Evolutionary conservation across 2,113 vertebrate genomes (phyloP), one percentile per base, ranked within the genome.

Genomic region (Platycercus adscitus): DNA sequence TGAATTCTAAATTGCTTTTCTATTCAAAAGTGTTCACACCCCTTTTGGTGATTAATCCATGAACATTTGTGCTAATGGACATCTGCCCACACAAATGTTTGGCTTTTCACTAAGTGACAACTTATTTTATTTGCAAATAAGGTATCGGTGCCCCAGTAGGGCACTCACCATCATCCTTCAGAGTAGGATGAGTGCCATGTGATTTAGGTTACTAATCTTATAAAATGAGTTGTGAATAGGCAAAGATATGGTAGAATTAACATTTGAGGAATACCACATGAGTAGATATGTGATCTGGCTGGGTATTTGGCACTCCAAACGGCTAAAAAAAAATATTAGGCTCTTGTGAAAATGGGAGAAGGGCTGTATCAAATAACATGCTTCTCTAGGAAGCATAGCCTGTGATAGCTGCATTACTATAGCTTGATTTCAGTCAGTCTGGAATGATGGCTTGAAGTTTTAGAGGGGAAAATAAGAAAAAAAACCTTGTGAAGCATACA

Each of bases 81-180:
- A 94, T 96, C 95, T 96, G 96, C 95, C 93, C 83, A 93, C 92
- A 91, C 95, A 96, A 97, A 96, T 96, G 95, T 96, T 95, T 94
- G 81, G 93, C 92, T 97, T 89, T 96, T 95, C 76, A 71, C 49
- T 89, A 93, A 89, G 95, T 96, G 96, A 97, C 78, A 96, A 95
- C 83, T 95, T 96, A 96, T 97, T 96, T 95, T 94, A 96, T 95
- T 97, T 97, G 91, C 96, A 96, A 97, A 96, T 96, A 95, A 96
- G 96, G 88, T 94, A 85, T 53, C 61, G 17, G 63, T 93, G 77
- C 88, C 93, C 80, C 61, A 84, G 20, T 44, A 95, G 90, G 92
- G 72, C 92, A 95, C 70, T 93, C 69, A 44, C 80, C 52, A 15
- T 58, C 93, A 61, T 71, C 83, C 88, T 69, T 81, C 90, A 76